Percentiles rank a stretch among this genome's conserved stretches.
phyloP scores from a whole-genome alignment of 2,113 vertebrate genomes.

The Scytalopus superciliaris region DNA sequence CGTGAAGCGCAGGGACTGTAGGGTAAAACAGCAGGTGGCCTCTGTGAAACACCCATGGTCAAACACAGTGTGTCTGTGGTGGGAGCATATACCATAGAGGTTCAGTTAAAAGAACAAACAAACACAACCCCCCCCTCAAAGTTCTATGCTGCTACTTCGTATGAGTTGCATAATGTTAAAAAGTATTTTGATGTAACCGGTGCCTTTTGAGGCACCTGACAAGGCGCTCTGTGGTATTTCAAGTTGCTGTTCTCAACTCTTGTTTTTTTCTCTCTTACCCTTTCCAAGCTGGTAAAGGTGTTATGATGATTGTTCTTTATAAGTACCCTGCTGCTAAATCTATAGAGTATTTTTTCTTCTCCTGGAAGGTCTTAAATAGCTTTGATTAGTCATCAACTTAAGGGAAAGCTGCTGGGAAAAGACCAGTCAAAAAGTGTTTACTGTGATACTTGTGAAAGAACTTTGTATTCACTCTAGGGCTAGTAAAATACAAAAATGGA shows the following conservation, averaged over 20 bases:
- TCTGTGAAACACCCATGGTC: accelerated
- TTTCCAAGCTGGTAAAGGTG: not conserved
- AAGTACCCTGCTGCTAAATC: not conserved
- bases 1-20: not conserved
- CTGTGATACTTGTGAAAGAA: not conserved
- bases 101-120: not conserved
- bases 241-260: not conserved
- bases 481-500: not conserved
- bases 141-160: not conserved
- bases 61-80: not conserved
- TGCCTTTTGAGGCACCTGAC: not conserved
- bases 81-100: not conserved
- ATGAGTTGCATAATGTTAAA: not conserved
- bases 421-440: not conserved
- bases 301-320: not conserved
- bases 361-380: not conserved
- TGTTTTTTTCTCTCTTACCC: not conserved
- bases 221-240: not conserved
- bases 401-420: not conserved
- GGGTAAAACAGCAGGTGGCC: not conserved
- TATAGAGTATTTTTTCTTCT: not conserved
- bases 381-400: not conserved
- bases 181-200: not conserved
- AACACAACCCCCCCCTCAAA: not conserved
- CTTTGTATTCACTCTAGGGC: not conserved